Conservation (phyloP, 2,888 invertebrate genomes). For the Pristionchus japonicus region DNA sequence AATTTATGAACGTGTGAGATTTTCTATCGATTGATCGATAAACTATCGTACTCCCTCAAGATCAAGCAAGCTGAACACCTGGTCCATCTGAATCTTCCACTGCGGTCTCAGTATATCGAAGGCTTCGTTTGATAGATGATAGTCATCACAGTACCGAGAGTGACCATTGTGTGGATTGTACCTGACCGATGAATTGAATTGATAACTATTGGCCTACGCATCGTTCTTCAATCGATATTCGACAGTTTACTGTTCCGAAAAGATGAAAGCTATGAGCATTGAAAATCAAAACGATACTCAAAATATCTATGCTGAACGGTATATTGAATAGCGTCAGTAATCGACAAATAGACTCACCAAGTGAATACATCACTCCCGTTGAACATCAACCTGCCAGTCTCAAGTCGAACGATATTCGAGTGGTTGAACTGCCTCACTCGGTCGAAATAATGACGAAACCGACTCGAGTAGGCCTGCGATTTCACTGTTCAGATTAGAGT, state of each 20-base stretch:
- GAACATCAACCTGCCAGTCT: not conserved
- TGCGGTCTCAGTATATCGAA: not conserved
- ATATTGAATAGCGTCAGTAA: too few relatives aligned
- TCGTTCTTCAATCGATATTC: too few relatives aligned
- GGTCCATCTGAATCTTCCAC: not conserved
- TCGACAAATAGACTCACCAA: not conserved
- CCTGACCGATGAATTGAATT: too few relatives aligned
- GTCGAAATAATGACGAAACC: slow-evolving; percentile 21
- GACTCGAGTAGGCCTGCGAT: not conserved
- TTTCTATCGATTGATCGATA: not conserved
- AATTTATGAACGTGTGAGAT: not conserved
- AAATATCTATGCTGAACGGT: too few relatives aligned
- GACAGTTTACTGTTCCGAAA: too few relatives aligned
- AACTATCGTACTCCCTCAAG: not conserved
- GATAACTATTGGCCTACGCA: too few relatives aligned
- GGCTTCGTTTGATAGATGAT: not conserved
- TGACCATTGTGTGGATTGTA: slow-evolving; percentile 10
- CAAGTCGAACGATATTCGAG: not conserved
- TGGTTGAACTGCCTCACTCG: not conserved
- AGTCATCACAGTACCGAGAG: slow-evolving; percentile 29
- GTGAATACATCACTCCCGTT: not conserved
- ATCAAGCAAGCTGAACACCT: not conserved
- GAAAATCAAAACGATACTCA: too few relatives aligned
- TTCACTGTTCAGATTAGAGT: not conserved
- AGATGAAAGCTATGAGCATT: too few relatives aligned